Conservation (phyloP, 2,888 invertebrate species). For the Pharmacophagus antenor region DNA sequence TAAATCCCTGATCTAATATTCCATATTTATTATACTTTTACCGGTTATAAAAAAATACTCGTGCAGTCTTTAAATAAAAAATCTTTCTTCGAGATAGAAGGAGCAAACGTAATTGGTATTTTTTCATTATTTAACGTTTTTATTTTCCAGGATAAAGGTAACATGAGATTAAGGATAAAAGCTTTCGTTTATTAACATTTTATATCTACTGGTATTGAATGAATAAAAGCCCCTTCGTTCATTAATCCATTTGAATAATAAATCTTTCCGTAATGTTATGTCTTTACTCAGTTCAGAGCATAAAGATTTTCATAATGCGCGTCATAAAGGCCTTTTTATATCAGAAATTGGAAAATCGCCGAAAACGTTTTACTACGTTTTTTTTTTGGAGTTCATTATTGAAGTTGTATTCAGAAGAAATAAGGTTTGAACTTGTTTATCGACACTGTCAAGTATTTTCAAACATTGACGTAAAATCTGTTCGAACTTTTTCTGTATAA, state of each 20-base stretch:
- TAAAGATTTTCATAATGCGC: not conserved
- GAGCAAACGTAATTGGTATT: not conserved
- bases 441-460: too few species aligned
- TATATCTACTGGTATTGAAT: not conserved
- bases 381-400: not conserved
- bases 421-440: too few species aligned
- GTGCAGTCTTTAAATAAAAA: too few species aligned
- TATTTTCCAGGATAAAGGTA: too few species aligned
- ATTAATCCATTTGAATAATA: conserved; percentile 3
- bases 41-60: too few species aligned
- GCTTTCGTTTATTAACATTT: not conserved
- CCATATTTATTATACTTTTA: too few species aligned
- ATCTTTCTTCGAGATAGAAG: too few species aligned
- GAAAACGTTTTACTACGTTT: not conserved
- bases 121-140: not conserved
- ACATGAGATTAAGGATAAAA: not conserved
- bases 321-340: not conserved
- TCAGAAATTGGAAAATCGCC: not conserved
- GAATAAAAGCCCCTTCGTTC: not conserved
- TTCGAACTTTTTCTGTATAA: too few species aligned
- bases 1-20: too few species aligned
- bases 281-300: not conserved
- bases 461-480: too few species aligned
- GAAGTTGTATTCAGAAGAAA: too few species aligned
- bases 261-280: conserved; percentile 2